Percentiles rank a stretch among this genome's conserved stretches.
Evolutionary conservation across 2,113 vertebrate genomes (phyloP).

Genomic region (Eubucco bourcierii): DNA sequence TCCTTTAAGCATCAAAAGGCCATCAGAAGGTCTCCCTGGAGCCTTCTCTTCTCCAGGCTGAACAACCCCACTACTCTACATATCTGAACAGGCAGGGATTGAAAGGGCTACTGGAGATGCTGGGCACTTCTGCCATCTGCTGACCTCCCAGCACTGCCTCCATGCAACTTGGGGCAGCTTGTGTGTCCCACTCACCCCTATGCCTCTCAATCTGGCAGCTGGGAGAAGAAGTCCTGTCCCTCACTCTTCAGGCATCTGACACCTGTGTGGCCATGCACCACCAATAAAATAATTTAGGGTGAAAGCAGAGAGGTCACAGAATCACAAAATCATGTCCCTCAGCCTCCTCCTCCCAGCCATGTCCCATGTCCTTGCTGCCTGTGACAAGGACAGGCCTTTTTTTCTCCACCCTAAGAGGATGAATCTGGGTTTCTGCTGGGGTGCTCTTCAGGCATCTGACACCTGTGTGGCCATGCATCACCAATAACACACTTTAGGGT

Average conservation of each 20-base stretch:
- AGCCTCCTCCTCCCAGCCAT: too few relatives aligned
- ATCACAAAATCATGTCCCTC: too few relatives aligned
- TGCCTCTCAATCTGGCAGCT: accelerated
- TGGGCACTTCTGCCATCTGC: not conserved
- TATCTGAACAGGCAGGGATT: accelerated
- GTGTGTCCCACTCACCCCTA: accelerated
- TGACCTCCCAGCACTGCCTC: not conserved
- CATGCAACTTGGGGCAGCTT: not conserved
- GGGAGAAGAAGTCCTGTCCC: not conserved
- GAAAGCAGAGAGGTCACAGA: not conserved
- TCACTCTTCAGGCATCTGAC: not conserved
- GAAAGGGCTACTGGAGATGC: not conserved
- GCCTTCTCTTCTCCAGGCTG: too few relatives aligned
- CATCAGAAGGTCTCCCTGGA: too few relatives aligned
- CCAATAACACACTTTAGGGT: accelerated
- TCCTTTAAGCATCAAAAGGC: too few relatives aligned
- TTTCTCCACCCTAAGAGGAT: not conserved
- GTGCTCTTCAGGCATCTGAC: not conserved
- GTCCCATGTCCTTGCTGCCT: not conserved
- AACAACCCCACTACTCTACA: not conserved
- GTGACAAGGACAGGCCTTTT: not conserved
- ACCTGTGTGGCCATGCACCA: not conserved
- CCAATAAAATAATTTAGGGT: accelerated
- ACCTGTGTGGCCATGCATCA: not conserved
- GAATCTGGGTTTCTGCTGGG: not conserved